phyloP scores from a whole-genome alignment of 1,140 invertebrate genomes.

The Drosophila carrolli region DNA sequence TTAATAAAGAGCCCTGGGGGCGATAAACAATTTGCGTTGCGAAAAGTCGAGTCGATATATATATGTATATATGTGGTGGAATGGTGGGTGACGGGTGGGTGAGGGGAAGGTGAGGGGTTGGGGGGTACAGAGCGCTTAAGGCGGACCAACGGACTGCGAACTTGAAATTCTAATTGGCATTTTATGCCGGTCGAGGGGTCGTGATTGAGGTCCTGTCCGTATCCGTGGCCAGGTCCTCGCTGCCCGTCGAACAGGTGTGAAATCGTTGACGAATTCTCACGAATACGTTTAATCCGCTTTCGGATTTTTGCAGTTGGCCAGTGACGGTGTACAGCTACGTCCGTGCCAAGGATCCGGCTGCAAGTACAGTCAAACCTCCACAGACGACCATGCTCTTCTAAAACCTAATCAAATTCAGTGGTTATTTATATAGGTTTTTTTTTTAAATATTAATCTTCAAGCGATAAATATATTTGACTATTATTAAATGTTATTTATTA shows the following conservation, averaged over 20 bases:
- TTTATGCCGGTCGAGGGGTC: constrained; percentile 58
- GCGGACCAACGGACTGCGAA: constrained; percentile 64
- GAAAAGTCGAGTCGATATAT: constrained; percentile 24
- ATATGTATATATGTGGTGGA: neutral
- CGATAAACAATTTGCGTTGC: constrained; percentile 76
- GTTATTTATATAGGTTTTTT: too few species aligned
- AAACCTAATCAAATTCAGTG: too few species aligned
- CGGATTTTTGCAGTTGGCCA: constrained; percentile 69
- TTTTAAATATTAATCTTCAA: too few species aligned
- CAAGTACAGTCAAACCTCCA: constrained; percentile 4
- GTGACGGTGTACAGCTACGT: constrained; percentile 16
- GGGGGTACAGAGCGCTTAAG: constrained; percentile 29
- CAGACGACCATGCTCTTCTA: too few species aligned
- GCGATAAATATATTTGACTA: too few species aligned
- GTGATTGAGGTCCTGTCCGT: constrained; percentile 1
- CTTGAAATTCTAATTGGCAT: constrained; percentile 82
- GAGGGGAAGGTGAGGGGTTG: neutral
- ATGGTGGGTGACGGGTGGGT: neutral
- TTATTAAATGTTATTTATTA: too few species aligned
- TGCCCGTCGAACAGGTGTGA: constrained; percentile 68
- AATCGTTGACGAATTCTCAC: constrained; percentile 82
- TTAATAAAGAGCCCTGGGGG: constrained; percentile 73
- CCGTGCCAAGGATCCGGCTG: constrained; percentile 23
- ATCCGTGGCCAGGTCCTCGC: constrained; percentile 13
- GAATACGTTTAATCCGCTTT: constrained; percentile 82